phyloP scores from a whole-genome alignment of 92 coral and sea anemone species.

The Zoanthus sociatus region DNA sequence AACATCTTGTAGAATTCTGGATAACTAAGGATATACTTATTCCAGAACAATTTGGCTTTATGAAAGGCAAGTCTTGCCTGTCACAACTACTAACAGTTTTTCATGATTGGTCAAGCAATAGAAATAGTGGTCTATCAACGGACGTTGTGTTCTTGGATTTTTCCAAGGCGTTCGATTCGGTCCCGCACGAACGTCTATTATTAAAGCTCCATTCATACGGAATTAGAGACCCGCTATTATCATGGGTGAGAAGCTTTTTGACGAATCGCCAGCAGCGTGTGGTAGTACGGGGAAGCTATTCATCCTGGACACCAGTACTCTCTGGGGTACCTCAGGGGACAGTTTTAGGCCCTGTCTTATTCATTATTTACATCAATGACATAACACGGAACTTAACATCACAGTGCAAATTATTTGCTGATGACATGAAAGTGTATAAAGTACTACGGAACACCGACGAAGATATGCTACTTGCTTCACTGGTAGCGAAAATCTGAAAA shows the following conservation, averaged over 20 bases:
- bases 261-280: neutral
- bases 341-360: neutral
- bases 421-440: conserved; percentile 4
- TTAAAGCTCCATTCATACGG: neutral
- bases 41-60: neutral
- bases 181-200: no score
- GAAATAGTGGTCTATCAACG: neutral
- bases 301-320: neutral
- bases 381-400: neutral
- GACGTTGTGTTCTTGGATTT: neutral
- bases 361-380: neutral
- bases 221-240: no score
- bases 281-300: neutral
- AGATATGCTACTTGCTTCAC: no score
- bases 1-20: neutral
- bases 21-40: neutral
- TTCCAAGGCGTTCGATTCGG: neutral
- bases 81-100: neutral
- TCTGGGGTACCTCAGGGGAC: conserved; percentile 14
- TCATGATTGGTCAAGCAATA: neutral
- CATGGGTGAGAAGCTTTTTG: neutral
- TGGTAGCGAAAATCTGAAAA: no score
- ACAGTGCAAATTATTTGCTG: conserved; percentile 2
- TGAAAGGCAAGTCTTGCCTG: neutral
- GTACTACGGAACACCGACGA: conserved; percentile 8